These are phyloP conservation scores for Thera obeliscata DNA, from an alignment of 2,888 invertebrate genomes.

Conservation along the genomic window DNA sequence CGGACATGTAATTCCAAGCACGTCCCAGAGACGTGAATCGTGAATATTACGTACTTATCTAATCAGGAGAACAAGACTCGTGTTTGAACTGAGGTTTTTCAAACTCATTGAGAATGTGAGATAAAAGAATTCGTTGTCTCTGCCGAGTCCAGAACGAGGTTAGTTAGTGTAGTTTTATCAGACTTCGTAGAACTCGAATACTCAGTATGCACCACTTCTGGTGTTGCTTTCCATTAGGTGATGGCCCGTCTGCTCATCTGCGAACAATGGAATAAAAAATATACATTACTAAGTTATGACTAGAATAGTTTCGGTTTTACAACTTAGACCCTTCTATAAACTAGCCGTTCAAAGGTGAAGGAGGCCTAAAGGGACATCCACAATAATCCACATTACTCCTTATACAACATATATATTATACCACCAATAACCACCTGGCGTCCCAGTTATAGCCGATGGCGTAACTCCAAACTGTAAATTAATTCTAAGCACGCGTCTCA, in stretches of 20 bases:
- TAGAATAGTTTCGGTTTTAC: too few species aligned
- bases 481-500: slow-evolving; percentile 32
- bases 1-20: slow-evolving; percentile 28
- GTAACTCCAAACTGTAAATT: slow-evolving; percentile 38
- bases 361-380: not conserved
- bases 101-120: slow-evolving; percentile 19
- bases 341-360: not conserved
- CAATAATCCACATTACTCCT: not conserved
- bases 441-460: slow-evolving; percentile 16
- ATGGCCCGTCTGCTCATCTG: too few species aligned
- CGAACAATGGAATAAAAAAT: too few species aligned
- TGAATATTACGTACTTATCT: slow-evolving; percentile 34
- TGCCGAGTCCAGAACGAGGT: not conserved
- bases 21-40: slow-evolving; percentile 19
- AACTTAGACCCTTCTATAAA: too few species aligned
- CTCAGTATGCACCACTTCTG: not conserved
- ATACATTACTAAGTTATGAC: too few species aligned
- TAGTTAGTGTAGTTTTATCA: slow-evolving; percentile 7
- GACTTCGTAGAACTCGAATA: not conserved
- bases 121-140: slow-evolving; percentile 7
- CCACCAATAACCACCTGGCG: slow-evolving; percentile 11
- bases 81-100: slow-evolving; percentile 29
- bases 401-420: not conserved
- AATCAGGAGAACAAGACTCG: slow-evolving; percentile 23
- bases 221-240: too few species aligned